These are phyloP conservation scores for Cenopis cana DNA, from an alignment of 2,888 invertebrate genomes.

Conservation along the genomic window DNA sequence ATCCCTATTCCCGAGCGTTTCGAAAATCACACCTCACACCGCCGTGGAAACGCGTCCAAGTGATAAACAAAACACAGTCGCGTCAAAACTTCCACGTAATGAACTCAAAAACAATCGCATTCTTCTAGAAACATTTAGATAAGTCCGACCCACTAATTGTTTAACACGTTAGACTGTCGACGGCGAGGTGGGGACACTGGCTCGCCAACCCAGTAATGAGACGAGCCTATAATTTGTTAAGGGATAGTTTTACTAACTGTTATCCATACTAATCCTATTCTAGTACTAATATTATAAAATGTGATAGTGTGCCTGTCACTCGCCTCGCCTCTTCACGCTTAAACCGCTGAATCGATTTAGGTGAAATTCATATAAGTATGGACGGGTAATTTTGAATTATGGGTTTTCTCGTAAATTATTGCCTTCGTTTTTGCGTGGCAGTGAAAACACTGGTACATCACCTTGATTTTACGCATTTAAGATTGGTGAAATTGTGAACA, in stretches of 20 bases:
- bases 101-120: conserved; percentile 49
- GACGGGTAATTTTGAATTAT: too few species aligned
- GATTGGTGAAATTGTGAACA: not conserved
- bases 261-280: too few species aligned
- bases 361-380: too few species aligned
- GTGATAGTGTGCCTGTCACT: too few species aligned
- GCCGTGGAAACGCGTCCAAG: conserved; percentile 39
- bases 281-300: too few species aligned
- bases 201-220: conserved; percentile 30
- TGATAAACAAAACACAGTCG: conserved; percentile 43
- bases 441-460: too few species aligned
- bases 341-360: too few species aligned
- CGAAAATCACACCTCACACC: conserved; percentile 37
- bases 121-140: conserved; percentile 51
- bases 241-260: conserved; percentile 43
- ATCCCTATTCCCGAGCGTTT: conserved; percentile 13
- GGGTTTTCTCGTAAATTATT: too few species aligned
- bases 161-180: conserved; percentile 62
- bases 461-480: not conserved
- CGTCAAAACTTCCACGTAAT: conserved; percentile 37
- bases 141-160: conserved; percentile 53
- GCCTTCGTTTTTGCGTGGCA: too few species aligned
- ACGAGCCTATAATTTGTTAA: conserved; percentile 45
- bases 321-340: too few species aligned
- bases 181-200: conserved; percentile 46